Base-by-base conservation (phyloP, 2,113 vertebrate species). In the Dendropsophus ebraccatus region DNA sequence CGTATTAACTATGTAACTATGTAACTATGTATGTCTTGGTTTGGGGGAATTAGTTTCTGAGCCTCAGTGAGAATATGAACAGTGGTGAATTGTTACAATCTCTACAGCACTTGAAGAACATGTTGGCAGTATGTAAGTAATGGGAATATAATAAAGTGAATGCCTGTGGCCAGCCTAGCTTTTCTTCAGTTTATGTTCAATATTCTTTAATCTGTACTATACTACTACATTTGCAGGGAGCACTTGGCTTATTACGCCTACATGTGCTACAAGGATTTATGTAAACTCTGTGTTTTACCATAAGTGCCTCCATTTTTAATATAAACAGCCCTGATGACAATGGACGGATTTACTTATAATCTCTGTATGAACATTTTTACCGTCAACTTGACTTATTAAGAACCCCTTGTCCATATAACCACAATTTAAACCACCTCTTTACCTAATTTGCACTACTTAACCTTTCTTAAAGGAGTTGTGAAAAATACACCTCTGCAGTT, bases 381-480 rank as follows among this genome's bases (percentile, higher is more conserved):
- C 21, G 60, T 58, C 25, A 45, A 4, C 52, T 60, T 60, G 56
- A 80, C 12, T 62, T 80, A 41, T 28, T 62, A 58, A 80, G 21
- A 62, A n/a, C 41, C 32, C 56, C 54, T 80, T 28, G 32, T 69
- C 14, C 32, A 23, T 69, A 80, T 25, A 80, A 45, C n/a, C 77
- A 80, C 30, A 60, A 62, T 80, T 80, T 80, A 62, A 62, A 60
- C 32, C 14, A 62, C 56, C 35, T 45, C 49, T 58, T 62, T 80
- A 25, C 41, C 12, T 62, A 80, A 80, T 80, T 62, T 80, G 77
- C 35, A 60, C 54, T 62, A 41, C 77, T 80, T 60, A 45, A 80
- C 30, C 77, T 58, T 80, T 35, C 54, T 37, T 60, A 54, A 62
- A 80, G 77, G 23, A 80, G 54, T 80, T 16, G 77, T 79, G 77